Evolutionary conservation across 2,888 invertebrate genomes (phyloP).

Genomic region (Ligdia adustata): DNA sequence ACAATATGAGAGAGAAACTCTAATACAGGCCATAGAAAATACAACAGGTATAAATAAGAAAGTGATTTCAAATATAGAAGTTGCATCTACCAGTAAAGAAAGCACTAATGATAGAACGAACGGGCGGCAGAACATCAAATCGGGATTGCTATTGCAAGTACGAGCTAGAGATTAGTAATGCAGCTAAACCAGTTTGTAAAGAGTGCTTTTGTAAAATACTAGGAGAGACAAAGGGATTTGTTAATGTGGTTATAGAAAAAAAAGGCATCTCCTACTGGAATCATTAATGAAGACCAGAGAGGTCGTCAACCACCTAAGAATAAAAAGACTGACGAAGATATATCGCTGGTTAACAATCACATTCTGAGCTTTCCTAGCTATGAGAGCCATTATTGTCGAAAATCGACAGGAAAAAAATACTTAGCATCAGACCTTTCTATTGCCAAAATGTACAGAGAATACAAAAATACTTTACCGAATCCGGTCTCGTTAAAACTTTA

Average conservation of each 20-base stretch:
- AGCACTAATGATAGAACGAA: too few species aligned
- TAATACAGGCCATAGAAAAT: neutral
- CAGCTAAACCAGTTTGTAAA: conserved; percentile 4
- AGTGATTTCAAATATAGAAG: too few species aligned
- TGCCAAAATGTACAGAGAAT: neutral
- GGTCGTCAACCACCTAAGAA: conserved; percentile 21
- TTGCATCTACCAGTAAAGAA: too few species aligned
- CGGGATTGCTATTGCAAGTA: conserved; percentile 3
- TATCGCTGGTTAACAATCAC: neutral
- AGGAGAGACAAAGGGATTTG: conserved; percentile 7
- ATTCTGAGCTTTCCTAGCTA: conserved; percentile 5
- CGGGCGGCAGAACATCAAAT: neutral
- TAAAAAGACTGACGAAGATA: conserved; percentile 18
- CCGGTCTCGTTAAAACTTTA: too few species aligned
- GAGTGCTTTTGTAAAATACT: conserved; percentile 1
- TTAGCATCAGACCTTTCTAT: too few species aligned
- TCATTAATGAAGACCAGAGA: conserved; percentile 11
- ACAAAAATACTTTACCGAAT: too few species aligned
- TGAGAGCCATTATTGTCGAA: neutral
- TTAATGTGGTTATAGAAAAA: conserved; percentile 9
- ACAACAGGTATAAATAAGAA: too few species aligned
- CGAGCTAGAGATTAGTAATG: conserved; percentile 7
- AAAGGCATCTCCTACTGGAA: conserved; percentile 7
- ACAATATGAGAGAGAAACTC: neutral
- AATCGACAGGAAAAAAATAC: too few species aligned